A percentile compares a stretch with the other conserved stretches of the same genome.
These are phyloP conservation scores for Lasioglossum figueresi DNA, from an alignment of 2,888 invertebrate genomes.

Conservation along the genomic window DNA sequence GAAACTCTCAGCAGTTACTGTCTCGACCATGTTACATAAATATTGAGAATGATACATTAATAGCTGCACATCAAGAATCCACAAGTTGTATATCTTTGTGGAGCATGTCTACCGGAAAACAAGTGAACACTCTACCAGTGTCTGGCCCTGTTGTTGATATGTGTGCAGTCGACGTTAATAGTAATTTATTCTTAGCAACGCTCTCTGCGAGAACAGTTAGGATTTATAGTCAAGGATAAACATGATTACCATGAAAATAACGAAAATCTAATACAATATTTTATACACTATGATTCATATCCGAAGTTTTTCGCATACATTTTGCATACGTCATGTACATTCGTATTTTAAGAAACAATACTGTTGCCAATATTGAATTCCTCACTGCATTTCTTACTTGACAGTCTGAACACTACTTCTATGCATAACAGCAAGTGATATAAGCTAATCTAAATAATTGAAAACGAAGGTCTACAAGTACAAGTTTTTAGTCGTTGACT, in stretches of 20 bases:
- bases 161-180: conserved; percentile 86
- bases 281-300: neutral
- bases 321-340: conserved; percentile 18
- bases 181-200: conserved; percentile 86
- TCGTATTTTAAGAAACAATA: conserved; percentile 6
- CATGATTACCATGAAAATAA: conserved; percentile 22
- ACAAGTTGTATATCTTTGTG: conserved; percentile 88
- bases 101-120: conserved; percentile 86
- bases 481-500: conserved; percentile 2
- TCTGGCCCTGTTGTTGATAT: conserved; percentile 89
- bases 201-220: conserved; percentile 88
- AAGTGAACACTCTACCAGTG: conserved; percentile 86
- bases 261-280: neutral
- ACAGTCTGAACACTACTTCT: conserved; percentile 24
- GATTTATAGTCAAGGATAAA: conserved; percentile 86
- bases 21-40: conserved; percentile 87
- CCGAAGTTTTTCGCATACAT: neutral
- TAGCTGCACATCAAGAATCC: conserved; percentile 91
- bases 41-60: conserved; percentile 86
- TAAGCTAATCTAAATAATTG: conserved; percentile 17
- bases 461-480: conserved; percentile 19
- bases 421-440: neutral
- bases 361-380: conserved; percentile 20
- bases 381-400: conserved; percentile 5
- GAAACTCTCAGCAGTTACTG: conserved; percentile 88